Evolutionary conservation across 2,888 invertebrate genomes (phyloP).

Genomic region (Synergus itoensis): DNA sequence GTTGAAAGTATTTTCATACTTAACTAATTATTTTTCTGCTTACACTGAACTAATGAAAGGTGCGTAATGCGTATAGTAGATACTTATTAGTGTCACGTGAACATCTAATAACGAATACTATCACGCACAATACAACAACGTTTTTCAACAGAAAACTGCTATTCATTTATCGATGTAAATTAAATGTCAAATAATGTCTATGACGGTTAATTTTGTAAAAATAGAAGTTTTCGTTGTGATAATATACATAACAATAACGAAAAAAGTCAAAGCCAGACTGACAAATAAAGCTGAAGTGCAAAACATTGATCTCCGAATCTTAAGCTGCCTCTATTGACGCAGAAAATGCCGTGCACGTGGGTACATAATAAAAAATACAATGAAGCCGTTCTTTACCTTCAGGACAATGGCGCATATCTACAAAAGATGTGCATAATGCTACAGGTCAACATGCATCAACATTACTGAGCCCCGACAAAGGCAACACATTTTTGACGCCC

Average conservation of each 20-base stretch:
- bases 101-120: background rate
- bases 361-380: constrained; percentile 27
- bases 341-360: constrained; percentile 26
- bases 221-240: background rate
- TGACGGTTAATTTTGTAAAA: background rate
- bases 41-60: background rate
- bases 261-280: background rate
- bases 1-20: background rate
- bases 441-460: constrained; percentile 39
- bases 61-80: background rate
- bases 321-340: constrained; percentile 33
- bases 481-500: constrained; percentile 39
- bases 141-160: background rate
- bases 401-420: constrained; percentile 36
- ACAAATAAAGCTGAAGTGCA: constrained; percentile 28
- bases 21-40: constrained; percentile 1
- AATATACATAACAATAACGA: background rate
- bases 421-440: constrained; percentile 40
- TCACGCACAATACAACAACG: background rate
- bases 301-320: constrained; percentile 35
- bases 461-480: constrained; percentile 27
- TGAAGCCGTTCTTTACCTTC: constrained; percentile 28
- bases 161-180: background rate
- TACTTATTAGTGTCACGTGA: background rate
- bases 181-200: background rate